Percentiles rank a stretch among this genome's conserved stretches.
Evolutionary conservation across 1,140 invertebrate genomes (phyloP).

Genomic region (Drosophila littoralis): DNA sequence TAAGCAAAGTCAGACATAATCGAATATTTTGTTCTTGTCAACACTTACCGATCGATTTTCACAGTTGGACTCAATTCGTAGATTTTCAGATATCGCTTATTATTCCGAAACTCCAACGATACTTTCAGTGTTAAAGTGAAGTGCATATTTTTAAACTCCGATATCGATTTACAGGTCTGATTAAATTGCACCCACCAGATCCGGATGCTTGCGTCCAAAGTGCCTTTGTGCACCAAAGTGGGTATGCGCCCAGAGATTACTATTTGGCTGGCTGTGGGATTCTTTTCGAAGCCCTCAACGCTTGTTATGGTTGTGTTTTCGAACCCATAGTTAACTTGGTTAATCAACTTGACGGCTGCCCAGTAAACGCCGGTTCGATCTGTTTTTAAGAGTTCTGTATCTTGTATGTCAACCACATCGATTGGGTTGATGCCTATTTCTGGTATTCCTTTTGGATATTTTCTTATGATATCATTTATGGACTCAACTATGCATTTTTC

Average conservation of each 20-base stretch:
- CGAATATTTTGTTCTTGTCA: not conserved
- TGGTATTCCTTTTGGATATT: conserved; percentile 54
- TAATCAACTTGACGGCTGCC: conserved; percentile 33
- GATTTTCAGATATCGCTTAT: conserved; percentile 58
- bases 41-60: conserved; percentile 52
- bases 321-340: conserved; percentile 62
- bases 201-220: conserved; percentile 16
- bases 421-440: conserved; percentile 55
- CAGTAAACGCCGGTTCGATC: conserved; percentile 21
- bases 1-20: not conserved
- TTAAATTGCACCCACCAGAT: conserved; percentile 39
- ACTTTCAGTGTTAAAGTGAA: conserved; percentile 59
- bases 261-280: conserved; percentile 44
- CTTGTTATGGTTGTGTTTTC: conserved; percentile 63
- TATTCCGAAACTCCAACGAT: conserved; percentile 52
- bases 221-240: conserved; percentile 53
- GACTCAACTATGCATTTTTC: conserved; percentile 46
- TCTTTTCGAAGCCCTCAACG: conserved; percentile 46
- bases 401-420: conserved; percentile 58
- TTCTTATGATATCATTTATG: conserved; percentile 48
- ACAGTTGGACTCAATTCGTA: conserved; percentile 51
- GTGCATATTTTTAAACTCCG: conserved; percentile 61
- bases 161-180: conserved; percentile 39
- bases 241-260: conserved; percentile 62
- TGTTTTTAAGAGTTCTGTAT: conserved; percentile 37